phyloP scores from a whole-genome alignment of 2,113 vertebrate species.

The Smithornis capensis region DNA sequence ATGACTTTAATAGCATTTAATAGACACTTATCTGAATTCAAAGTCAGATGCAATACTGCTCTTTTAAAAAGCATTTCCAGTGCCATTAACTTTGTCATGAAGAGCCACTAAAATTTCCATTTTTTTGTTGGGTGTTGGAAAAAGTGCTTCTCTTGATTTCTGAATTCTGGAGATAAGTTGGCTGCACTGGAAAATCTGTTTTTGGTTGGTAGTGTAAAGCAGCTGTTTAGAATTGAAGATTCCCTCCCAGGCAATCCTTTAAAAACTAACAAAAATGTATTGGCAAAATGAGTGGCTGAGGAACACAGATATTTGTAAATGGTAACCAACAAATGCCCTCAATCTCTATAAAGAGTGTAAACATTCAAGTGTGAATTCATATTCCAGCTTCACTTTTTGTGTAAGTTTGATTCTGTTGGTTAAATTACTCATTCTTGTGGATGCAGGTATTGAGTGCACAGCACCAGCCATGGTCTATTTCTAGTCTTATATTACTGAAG shows the following conservation, averaged over 20 bases:
- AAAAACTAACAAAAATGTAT: background rate
- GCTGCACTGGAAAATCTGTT: background rate
- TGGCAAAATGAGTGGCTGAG: background rate
- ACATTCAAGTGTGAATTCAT: background rate
- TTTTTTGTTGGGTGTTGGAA: background rate
- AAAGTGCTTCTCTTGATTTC: background rate
- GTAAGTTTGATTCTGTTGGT: background rate
- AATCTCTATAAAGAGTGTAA: background rate
- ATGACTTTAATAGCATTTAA: conserved; percentile 61
- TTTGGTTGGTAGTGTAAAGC: background rate
- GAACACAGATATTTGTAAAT: background rate
- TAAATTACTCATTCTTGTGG: background rate
- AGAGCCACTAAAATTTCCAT: background rate
- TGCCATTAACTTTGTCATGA: conserved; percentile 17
- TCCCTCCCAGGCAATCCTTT: background rate
- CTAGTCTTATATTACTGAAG: background rate
- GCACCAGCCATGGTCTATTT: background rate
- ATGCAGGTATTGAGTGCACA: background rate
- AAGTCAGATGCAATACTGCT: background rate
- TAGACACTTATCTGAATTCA: conserved; percentile 29
- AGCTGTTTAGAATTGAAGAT: background rate
- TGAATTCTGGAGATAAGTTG: background rate
- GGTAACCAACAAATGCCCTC: background rate
- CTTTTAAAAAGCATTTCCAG: conserved; percentile 26
- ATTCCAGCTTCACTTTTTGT: background rate